Evolutionary conservation across 92 coral and sea anemone species (phyloP).

Genomic region (Anthopleura xanthogrammica): DNA sequence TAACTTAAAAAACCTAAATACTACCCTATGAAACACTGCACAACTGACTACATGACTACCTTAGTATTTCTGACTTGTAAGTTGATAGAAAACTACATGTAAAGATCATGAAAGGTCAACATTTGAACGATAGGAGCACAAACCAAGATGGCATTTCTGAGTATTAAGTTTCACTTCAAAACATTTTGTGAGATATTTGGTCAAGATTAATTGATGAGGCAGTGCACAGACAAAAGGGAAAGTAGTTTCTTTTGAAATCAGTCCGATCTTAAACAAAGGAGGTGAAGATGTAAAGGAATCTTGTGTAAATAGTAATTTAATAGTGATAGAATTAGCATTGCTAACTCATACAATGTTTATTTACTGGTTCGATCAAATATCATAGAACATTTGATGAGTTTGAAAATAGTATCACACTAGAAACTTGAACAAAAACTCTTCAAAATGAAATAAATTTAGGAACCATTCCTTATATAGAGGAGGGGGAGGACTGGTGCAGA

Average conservation of each 20-base stretch:
- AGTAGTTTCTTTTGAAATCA: background rate
- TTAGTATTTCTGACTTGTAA: background rate
- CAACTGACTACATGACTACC: slow-evolving; percentile 12
- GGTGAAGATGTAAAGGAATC: slow-evolving; percentile 18
- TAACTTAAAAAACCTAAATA: background rate
- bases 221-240: background rate
- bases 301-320: slow-evolving; percentile 20
- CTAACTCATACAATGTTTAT: background rate
- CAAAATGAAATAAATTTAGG: too few relatives aligned
- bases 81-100: background rate
- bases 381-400: background rate
- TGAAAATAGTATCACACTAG: too few relatives aligned
- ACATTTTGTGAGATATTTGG: slow-evolving; percentile 14
- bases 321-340: background rate
- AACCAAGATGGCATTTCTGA: background rate
- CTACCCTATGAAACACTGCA: background rate
- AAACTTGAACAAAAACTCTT: too few relatives aligned
- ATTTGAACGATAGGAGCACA: slow-evolving; percentile 8
- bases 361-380: slow-evolving; percentile 1
- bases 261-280: slow-evolving; percentile 12
- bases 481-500: too few relatives aligned
- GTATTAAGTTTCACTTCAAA: slow-evolving; percentile 12
- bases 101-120: slow-evolving; percentile 14
- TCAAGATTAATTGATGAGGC: background rate
- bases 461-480: too few relatives aligned